Conservation (phyloP, 2,888 invertebrate species). For the Noctuana brunneofusca region DNA sequence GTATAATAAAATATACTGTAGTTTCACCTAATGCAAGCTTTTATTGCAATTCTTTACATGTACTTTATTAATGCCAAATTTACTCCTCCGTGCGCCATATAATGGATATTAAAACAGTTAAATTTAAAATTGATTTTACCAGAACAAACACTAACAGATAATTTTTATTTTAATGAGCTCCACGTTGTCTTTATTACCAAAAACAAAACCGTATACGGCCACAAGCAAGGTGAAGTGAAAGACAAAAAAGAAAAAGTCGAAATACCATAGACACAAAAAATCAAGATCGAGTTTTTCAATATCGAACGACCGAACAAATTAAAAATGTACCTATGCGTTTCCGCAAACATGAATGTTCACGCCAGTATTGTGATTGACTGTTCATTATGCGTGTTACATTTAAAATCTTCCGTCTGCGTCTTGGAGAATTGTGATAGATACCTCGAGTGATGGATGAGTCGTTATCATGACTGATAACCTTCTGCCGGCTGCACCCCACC, state of each 20-base stretch:
- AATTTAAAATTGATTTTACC: too few relatives aligned
- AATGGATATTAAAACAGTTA: too few relatives aligned
- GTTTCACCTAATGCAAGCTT: too few relatives aligned
- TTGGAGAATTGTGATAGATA: slow-evolving; percentile 44
- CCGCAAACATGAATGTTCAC: slow-evolving; percentile 5
- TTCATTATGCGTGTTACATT: slow-evolving; percentile 38
- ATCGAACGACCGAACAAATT: slow-evolving; percentile 5
- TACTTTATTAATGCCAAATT: too few relatives aligned
- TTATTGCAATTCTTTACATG: too few relatives aligned
- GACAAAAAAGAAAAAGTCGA: slow-evolving; percentile 11
- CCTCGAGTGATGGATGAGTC: slow-evolving; percentile 70
- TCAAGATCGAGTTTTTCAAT: slow-evolving; percentile 5
- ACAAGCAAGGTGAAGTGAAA: slow-evolving; percentile 17
- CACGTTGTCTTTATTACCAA: neutral
- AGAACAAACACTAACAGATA: neutral
- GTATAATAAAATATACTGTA: too few relatives aligned
- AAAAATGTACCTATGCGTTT: slow-evolving; percentile 4
- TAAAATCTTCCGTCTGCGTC: slow-evolving; percentile 65
- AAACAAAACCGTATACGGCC: slow-evolving; percentile 2
- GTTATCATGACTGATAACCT: slow-evolving; percentile 78
- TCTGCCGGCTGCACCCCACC: slow-evolving; percentile 55
- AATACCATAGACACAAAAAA: slow-evolving; percentile 11
- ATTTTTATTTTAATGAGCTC: neutral
- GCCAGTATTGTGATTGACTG: slow-evolving; percentile 1
- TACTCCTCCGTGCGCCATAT: too few relatives aligned